Evolutionary conservation across 2,888 invertebrate species (phyloP), one percentile per base, ranked within the genome.

Genomic region (Apocheima hispidaria): DNA sequence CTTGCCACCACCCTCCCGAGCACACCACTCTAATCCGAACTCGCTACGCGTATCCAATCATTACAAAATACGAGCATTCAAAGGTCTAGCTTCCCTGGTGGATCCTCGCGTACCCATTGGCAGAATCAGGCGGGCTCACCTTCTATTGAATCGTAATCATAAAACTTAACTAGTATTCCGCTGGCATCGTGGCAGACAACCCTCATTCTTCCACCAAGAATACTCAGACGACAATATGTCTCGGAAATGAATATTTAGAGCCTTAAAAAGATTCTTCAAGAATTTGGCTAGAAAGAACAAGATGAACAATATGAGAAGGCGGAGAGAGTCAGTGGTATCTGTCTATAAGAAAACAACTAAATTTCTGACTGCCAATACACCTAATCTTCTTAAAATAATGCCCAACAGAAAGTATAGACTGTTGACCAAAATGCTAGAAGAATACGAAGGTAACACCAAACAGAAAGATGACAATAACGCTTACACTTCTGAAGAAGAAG

Each of bases 261-360:
- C 54, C 5, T 56, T 84, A 35, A 82, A 78, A 68, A 77, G 62
- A 62, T 68, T 76, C 40, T 70, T 83, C 20, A 46, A 56, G 7
- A 66, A 58, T 48, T 60, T 77, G 14, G 66, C 61, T 7, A 79
- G 70, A 72, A 75, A 63, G 46, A 77, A 60, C 52, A 83, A 75
- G 14, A 81, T 82, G 58, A 81, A 81, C 64, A 69, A 62, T 26
- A 82, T 90, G 73, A 84, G 82, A 74, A 77, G 79, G 14, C 80
- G 92, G 65, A 78, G 87, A 44, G 90, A 91, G 68, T 92, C 92
- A 0, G 88, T 92, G 3, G 88, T 90, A 3, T 84, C 87, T 1
- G 91, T 88, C 1, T 92, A 86, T 48, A 86, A 83, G 54, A 90
- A 86, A 73, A 92, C 92, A n/a, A 90, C 92, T 0, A 92, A 88